Percentiles rank a stretch among this genome's conserved stretches.
phyloP scores from a whole-genome alignment of 1,140 invertebrate genomes.

The Adelges cooleyi region DNA sequence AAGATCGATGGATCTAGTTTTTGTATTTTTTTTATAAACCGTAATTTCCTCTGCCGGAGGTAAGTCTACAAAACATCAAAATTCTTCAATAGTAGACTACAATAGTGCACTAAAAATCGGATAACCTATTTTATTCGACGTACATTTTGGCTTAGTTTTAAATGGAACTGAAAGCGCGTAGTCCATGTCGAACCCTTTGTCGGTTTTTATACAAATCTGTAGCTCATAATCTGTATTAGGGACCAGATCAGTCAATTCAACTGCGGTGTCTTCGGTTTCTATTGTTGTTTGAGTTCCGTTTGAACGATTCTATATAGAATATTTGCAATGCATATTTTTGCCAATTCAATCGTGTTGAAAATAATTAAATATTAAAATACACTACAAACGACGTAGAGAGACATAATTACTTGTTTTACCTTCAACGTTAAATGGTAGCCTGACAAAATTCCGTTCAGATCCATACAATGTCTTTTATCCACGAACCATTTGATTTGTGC shows the following conservation, averaged over 20 bases:
- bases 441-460: no score
- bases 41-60: neutral
- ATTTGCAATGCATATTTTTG: no score
- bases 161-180: neutral
- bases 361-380: no score
- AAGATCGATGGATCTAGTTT: neutral
- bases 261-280: neutral
- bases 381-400: no score
- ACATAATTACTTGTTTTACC: no score
- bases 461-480: no score
- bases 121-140: neutral
- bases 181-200: neutral
- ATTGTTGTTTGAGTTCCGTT: no score
- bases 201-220: neutral
- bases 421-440: no score
- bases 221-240: neutral
- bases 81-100: neutral
- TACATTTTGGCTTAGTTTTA: neutral
- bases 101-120: neutral
- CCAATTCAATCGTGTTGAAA: no score
- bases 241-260: neutral
- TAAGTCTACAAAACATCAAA: neutral
- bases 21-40: conserved; percentile 5
- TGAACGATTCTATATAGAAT: no score
- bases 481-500: no score